A percentile compares a stretch with the other conserved stretches of the same genome.
Conservation (phyloP, 2,888 invertebrate genomes). For the Tenthredo notha region DNA sequence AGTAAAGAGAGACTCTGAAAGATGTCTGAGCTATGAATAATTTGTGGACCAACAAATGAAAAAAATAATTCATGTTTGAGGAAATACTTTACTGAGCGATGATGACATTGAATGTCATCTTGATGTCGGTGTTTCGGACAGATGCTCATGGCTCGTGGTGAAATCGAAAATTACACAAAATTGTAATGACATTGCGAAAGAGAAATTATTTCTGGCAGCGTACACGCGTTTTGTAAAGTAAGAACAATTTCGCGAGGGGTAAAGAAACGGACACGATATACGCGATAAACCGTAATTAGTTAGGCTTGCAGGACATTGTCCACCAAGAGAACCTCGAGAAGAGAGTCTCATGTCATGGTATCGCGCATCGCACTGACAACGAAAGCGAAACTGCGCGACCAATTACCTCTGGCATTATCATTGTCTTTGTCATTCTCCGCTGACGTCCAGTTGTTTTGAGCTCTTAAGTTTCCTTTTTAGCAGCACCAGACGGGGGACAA, state of each 20-base stretch:
- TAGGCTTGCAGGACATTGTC: constrained; percentile 20
- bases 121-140: constrained; percentile 28
- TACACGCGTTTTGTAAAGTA: constrained; percentile 51
- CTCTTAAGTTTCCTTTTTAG: constrained; percentile 36
- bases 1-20: neutral
- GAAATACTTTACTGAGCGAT: neutral
- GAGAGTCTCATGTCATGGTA: constrained; percentile 56
- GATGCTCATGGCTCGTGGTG: constrained; percentile 35
- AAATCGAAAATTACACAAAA: constrained; percentile 37
- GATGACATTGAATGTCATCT: constrained; percentile 1
- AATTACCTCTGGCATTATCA: constrained; percentile 64
- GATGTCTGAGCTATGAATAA: neutral
- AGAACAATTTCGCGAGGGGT: constrained; percentile 10
- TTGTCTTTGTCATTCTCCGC: constrained; percentile 52
- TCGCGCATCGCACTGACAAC: constrained; percentile 74
- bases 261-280: neutral
- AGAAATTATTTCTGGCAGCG: constrained; percentile 62
- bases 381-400: constrained; percentile 76
- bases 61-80: neutral
- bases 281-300: constrained; percentile 20
- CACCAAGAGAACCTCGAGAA: constrained; percentile 14
- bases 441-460: constrained; percentile 26
- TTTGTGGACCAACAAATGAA: neutral
- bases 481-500: constrained; percentile 45
- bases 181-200: constrained; percentile 58